These are phyloP conservation scores for Petroica traversi DNA, from an alignment of 2,113 vertebrate species.

Conservation along the genomic window DNA sequence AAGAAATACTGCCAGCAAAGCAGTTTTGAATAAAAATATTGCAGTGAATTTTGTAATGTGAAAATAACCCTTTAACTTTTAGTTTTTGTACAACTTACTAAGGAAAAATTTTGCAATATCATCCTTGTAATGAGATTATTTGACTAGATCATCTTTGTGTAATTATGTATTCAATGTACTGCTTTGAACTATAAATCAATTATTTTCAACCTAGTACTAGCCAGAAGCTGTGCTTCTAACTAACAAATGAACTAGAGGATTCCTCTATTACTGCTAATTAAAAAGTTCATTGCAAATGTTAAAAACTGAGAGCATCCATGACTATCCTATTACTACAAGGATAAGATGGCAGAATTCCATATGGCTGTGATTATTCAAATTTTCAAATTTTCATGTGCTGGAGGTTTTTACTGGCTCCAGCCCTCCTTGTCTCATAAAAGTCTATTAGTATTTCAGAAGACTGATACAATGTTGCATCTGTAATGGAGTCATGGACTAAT, in stretches of 20 bases:
- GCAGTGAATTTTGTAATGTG: not conserved
- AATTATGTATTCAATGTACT: not conserved
- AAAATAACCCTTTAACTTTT: not conserved
- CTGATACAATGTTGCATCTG: not conserved
- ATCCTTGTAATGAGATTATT: slow-evolving; percentile 19
- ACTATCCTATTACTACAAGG: not conserved
- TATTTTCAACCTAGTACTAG: slow-evolving; percentile 51
- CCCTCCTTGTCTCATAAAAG: not conserved
- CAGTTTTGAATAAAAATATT: not conserved
- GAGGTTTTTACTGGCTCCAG: not conserved
- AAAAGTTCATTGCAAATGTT: slow-evolving; percentile 52
- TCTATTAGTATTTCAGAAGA: not conserved
- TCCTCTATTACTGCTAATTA: slow-evolving; percentile 56
- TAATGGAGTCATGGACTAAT: not conserved
- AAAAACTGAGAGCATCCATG: slow-evolving; percentile 22
- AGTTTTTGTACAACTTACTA: not conserved
- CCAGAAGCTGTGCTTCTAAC: slow-evolving; percentile 58
- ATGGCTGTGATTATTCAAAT: slow-evolving; percentile 42
- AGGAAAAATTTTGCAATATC: not conserved
- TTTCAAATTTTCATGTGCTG: slow-evolving; percentile 20
- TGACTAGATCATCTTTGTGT: not conserved
- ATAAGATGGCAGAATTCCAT: slow-evolving; percentile 24
- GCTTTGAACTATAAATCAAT: slow-evolving; percentile 62
- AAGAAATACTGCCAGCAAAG: not conserved
- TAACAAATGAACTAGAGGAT: slow-evolving; percentile 57